Evolutionary conservation across 2,113 vertebrate genomes (phyloP).

Genomic region (Cyprinodon variegatus): DNA sequence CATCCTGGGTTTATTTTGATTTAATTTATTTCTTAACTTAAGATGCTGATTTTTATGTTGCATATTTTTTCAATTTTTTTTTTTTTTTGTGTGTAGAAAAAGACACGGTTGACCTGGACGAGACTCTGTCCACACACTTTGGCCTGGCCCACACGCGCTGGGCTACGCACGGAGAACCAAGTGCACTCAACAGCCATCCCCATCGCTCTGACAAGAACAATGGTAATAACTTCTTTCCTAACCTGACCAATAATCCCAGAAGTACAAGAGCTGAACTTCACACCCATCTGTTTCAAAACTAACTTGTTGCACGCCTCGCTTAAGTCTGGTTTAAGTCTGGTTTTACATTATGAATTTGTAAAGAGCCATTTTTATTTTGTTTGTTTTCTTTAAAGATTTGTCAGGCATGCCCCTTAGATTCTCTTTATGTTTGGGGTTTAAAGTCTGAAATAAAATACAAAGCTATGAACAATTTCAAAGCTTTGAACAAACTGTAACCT

Average conservation of each 20-base stretch:
- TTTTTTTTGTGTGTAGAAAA: constrained; percentile 80
- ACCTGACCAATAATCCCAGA: not conserved
- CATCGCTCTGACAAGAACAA: constrained; percentile 94
- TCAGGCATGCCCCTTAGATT: not conserved
- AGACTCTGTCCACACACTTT: constrained; percentile 89
- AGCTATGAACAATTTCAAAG: too few relatives aligned
- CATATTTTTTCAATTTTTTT: not conserved
- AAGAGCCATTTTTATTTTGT: not conserved
- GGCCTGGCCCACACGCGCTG: constrained; percentile 96
- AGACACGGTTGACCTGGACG: constrained; percentile 86
- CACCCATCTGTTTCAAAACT: not conserved
- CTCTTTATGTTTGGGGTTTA: not conserved
- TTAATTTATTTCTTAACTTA: not conserved
- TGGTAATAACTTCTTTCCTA: constrained; percentile 75
- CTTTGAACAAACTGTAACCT: not conserved
- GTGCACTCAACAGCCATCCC: constrained; percentile 91
- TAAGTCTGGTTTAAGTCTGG: not conserved
- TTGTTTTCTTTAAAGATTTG: not conserved
- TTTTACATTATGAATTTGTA: not conserved
- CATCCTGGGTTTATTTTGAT: not conserved
- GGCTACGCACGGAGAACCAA: constrained; percentile 94
- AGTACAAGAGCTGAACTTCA: not conserved
- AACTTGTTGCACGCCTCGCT: not conserved
- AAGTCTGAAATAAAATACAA: not conserved
- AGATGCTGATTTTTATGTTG: not conserved